These are phyloP conservation scores for Atta colombica DNA, from an alignment of 1,140 invertebrate species.

Conservation along the genomic window DNA sequence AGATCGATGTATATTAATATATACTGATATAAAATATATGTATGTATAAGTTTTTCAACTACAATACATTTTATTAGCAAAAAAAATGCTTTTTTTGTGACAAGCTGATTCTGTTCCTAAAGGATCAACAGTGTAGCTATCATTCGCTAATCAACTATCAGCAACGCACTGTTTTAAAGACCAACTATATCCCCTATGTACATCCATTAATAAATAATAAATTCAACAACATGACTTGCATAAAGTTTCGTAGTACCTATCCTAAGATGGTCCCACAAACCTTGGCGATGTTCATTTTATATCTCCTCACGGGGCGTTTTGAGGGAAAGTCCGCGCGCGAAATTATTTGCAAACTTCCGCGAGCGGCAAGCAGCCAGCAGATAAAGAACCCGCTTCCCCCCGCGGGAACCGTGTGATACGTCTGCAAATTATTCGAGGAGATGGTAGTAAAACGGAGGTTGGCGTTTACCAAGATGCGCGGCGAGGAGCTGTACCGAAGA, in stretches of 20 bases:
- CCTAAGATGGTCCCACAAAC: neutral
- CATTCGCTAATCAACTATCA: neutral
- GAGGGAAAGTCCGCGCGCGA: conserved; percentile 34
- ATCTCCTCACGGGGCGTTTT: conserved; percentile 32
- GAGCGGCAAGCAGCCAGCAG: conserved; percentile 17
- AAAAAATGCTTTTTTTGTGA: too few relatives aligned
- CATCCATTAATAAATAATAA: conserved; percentile 25
- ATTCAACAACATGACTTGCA: neutral
- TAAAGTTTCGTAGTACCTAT: neutral
- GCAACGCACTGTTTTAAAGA: neutral
- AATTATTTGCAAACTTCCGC: conserved; percentile 57
- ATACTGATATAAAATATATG: too few relatives aligned
- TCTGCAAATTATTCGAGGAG: conserved; percentile 65
- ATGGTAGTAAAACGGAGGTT: conserved; percentile 55
- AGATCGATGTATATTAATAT: too few relatives aligned
- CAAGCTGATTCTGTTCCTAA: too few relatives aligned
- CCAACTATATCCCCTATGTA: neutral
- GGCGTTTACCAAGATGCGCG: conserved; percentile 28
- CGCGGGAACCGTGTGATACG: conserved; percentile 46
- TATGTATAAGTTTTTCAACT: too few relatives aligned
- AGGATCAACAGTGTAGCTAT: neutral
- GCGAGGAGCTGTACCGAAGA: neutral
- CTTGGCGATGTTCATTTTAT: conserved; percentile 4
- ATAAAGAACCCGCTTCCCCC: conserved; percentile 36
- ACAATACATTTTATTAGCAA: too few relatives aligned